A percentile compares a stretch with the other conserved stretches of the same genome.
Conservation (phyloP, 2,113 vertebrate species). For the Pandion haliaetus region DNA sequence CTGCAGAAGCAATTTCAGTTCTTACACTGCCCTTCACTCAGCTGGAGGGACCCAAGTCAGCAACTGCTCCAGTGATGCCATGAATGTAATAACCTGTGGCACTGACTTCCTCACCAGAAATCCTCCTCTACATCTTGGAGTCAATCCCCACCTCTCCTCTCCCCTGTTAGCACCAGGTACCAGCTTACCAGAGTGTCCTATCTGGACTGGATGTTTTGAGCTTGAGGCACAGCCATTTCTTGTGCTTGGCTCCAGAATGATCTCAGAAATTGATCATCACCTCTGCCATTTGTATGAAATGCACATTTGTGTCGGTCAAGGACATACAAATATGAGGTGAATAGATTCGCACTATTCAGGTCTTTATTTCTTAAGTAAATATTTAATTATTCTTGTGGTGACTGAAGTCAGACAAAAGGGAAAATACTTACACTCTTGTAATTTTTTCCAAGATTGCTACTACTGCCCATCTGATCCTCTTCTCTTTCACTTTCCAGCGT, state of each 20-base stretch:
- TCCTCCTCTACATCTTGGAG: background rate
- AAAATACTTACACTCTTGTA: background rate
- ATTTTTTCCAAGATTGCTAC: background rate
- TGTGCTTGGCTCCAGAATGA: background rate
- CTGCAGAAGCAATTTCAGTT: background rate
- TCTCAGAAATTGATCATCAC: background rate
- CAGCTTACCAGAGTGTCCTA: background rate
- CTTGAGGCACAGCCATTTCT: background rate
- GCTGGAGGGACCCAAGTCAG: background rate
- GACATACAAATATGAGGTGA: background rate
- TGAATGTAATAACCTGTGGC: background rate
- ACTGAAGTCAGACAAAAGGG: background rate
- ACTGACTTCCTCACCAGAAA: background rate
- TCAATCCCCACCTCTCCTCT: background rate
- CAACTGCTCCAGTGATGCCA: background rate
- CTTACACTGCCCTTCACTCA: background rate
- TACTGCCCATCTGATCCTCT: background rate
- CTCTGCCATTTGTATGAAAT: background rate
- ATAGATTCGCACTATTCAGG: background rate
- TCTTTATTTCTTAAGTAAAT: background rate
- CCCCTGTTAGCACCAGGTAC: background rate
- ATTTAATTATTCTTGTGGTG: background rate
- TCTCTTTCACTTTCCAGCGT: background rate
- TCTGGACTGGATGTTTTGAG: background rate
- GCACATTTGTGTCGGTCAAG: background rate